A percentile compares a stretch with the other conserved stretches of the same genome.
Evolutionary conservation across 1,140 invertebrate genomes (phyloP).

Genomic region (Pseudomyrmex cubaensis): DNA sequence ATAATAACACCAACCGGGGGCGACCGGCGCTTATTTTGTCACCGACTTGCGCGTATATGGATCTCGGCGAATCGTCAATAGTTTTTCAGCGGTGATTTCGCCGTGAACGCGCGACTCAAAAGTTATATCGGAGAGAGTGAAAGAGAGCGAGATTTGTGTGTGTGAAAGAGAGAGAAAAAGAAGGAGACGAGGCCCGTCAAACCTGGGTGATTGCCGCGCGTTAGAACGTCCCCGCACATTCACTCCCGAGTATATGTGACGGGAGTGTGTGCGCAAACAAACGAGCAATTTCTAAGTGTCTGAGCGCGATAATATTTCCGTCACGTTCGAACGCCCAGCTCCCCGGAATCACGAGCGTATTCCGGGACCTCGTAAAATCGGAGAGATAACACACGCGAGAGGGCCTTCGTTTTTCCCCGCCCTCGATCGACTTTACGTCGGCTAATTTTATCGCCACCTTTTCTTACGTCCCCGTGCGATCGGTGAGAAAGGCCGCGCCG

Average conservation of each 20-base stretch:
- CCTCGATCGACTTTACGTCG: slow-evolving; percentile 45
- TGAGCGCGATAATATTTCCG: slow-evolving; percentile 63
- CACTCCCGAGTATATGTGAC: background rate
- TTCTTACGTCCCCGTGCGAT: slow-evolving; percentile 10
- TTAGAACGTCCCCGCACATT: slow-evolving; percentile 17
- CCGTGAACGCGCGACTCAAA: slow-evolving; percentile 37
- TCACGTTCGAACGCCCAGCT: slow-evolving; percentile 60
- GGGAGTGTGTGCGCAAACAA: slow-evolving; percentile 52
- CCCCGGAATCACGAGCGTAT: slow-evolving; percentile 59
- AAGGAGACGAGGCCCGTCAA: background rate
- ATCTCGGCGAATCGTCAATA: slow-evolving; percentile 36
- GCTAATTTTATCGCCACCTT: slow-evolving; percentile 53
- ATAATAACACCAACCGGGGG: slow-evolving; percentile 64
- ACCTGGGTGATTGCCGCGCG: slow-evolving; percentile 51
- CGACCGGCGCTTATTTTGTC: slow-evolving; percentile 60
- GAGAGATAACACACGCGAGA: slow-evolving; percentile 52
- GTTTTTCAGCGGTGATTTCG: slow-evolving; percentile 21
- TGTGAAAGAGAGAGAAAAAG: background rate
- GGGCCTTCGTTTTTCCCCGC: background rate
- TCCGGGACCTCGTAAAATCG: slow-evolving; percentile 60
- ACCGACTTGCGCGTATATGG: no score
- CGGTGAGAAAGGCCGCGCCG: slow-evolving; percentile 12
- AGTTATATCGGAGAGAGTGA: slow-evolving; percentile 36
- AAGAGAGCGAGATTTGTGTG: background rate
- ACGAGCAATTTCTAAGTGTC: slow-evolving; percentile 64